phyloP scores from a whole-genome alignment of 1,140 invertebrate species.

The Proales similis region DNA sequence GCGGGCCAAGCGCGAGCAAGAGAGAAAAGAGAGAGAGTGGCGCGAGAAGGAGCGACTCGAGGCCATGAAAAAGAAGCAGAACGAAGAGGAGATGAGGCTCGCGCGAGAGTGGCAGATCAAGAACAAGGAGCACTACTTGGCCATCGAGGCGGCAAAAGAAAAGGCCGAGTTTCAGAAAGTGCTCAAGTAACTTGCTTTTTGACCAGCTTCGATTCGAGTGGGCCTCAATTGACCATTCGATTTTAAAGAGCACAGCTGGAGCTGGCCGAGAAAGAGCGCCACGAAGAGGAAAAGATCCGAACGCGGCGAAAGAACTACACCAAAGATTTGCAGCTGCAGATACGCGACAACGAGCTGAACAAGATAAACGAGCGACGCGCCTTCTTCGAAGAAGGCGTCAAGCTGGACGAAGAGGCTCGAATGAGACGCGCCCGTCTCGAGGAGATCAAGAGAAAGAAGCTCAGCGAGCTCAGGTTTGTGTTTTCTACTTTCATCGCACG shows the following conservation, averaged over 20 bases:
- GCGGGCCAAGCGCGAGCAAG: slow-evolving; percentile 50
- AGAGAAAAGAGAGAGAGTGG: slow-evolving; percentile 53
- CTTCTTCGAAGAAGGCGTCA: slow-evolving; percentile 53
- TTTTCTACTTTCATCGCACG: neutral
- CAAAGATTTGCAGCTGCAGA: slow-evolving; percentile 50
- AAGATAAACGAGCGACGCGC: slow-evolving; percentile 46
- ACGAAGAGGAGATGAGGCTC: slow-evolving; percentile 47
- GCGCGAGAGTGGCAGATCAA: slow-evolving; percentile 49
- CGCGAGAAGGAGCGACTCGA: slow-evolving; percentile 50
- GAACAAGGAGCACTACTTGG: slow-evolving; percentile 51
- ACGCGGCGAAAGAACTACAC: slow-evolving; percentile 44
- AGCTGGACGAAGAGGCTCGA: slow-evolving; percentile 50
- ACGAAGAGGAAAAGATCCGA: slow-evolving; percentile 43
- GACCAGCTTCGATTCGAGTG: neutral
- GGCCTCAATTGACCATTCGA: neutral
- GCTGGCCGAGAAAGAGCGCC: slow-evolving; percentile 49
- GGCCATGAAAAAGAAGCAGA: slow-evolving; percentile 47
- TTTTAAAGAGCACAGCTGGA: slow-evolving; percentile 51
- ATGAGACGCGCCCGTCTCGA: slow-evolving; percentile 48
- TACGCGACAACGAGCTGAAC: slow-evolving; percentile 49
- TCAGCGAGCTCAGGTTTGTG: slow-evolving; percentile 49
- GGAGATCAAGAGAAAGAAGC: slow-evolving; percentile 52
- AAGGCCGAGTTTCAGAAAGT: slow-evolving; percentile 52
- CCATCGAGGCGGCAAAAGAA: slow-evolving; percentile 53
- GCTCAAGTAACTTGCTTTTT: slow-evolving; percentile 43